Percentiles rank a stretch among this genome's conserved stretches.
These are phyloP conservation scores for Trissolcus japonicus DNA, from an alignment of 2,888 invertebrate genomes.

Conservation along the genomic window DNA sequence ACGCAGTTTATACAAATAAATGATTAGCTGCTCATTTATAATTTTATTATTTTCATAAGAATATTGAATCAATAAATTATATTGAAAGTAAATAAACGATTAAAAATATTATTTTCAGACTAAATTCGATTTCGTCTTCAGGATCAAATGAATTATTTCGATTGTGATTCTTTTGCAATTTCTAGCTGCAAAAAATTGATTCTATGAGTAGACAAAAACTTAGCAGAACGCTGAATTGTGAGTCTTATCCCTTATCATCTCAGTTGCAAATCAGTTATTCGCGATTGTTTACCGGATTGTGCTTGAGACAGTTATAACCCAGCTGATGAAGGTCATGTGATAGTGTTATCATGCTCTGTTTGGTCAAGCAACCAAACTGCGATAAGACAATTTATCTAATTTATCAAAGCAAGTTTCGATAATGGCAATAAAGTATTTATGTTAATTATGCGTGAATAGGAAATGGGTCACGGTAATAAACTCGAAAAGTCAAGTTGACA, in stretches of 20 bases:
- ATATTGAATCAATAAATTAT: neutral
- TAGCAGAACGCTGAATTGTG: neutral
- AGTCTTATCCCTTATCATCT: neutral
- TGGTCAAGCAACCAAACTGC: neutral
- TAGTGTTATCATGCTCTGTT: constrained; percentile 23
- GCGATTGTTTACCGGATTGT: constrained; percentile 14
- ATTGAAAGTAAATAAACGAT: neutral
- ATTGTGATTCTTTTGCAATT: too few relatives aligned
- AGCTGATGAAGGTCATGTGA: constrained; percentile 27
- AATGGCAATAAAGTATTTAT: constrained; percentile 21
- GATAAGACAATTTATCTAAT: constrained; percentile 34
- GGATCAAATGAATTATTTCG: neutral
- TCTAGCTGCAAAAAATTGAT: too few relatives aligned
- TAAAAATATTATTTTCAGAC: too few relatives aligned
- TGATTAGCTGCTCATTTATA: constrained; percentile 28
- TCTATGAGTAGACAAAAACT: neutral
- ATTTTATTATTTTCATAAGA: constrained; percentile 7
- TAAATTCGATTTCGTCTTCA: too few relatives aligned
- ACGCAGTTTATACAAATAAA: constrained; percentile 42
- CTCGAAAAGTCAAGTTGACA: too few relatives aligned
- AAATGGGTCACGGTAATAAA: constrained; percentile 15
- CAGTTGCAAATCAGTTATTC: constrained; percentile 12
- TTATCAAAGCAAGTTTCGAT: constrained; percentile 21
- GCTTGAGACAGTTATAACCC: constrained; percentile 11
- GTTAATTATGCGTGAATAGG: neutral